These are phyloP conservation scores for Heliornis fulica DNA, from an alignment of 2,113 vertebrate species.

Conservation along the genomic window DNA sequence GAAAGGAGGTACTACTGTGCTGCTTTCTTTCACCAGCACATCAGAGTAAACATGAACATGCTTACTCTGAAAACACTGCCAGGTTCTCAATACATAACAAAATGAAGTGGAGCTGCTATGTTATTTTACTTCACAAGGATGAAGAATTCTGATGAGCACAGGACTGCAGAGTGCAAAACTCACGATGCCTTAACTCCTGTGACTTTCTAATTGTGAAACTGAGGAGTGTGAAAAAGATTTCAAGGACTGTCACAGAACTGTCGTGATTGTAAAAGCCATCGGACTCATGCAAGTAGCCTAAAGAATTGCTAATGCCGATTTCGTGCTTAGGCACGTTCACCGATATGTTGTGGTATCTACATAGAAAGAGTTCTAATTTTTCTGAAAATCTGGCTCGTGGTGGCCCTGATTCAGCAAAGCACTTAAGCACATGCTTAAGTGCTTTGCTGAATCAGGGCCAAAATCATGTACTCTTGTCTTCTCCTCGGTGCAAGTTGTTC, in stretches of 20 bases:
- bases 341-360: rapidly evolving
- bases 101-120: background rate
- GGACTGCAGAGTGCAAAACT: background rate
- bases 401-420: slow-evolving; percentile 48
- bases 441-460: slow-evolving; percentile 56
- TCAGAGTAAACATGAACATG: background rate
- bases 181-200: background rate
- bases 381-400: slow-evolving; percentile 14
- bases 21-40: background rate
- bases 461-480: slow-evolving; percentile 49
- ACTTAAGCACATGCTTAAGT: slow-evolving; percentile 52
- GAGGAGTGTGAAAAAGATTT: background rate
- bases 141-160: background rate
- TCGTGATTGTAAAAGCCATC: background rate
- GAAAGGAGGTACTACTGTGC: background rate
- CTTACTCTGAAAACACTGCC: background rate
- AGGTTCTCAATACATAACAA: background rate
- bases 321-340: background rate
- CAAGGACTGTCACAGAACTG: background rate
- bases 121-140: background rate
- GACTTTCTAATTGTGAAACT: background rate
- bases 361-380: background rate
- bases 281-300: background rate
- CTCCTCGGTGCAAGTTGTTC: slow-evolving; percentile 63
- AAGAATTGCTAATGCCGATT: background rate